Conservation (phyloP, 1,140 invertebrate species). For the Brevipalpus yothersi region DNA sequence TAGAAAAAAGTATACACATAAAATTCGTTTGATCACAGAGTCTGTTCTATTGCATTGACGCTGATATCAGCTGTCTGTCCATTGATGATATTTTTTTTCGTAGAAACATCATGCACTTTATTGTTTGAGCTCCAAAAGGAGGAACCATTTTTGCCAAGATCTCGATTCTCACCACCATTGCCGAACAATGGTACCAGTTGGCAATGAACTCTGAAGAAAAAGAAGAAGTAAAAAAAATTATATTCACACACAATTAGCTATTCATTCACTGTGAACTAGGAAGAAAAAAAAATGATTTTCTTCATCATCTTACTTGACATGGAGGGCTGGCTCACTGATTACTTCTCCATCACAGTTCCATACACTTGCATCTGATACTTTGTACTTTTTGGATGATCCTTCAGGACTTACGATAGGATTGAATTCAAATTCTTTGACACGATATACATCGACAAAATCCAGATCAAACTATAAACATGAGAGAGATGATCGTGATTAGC, state of each 20-base stretch:
- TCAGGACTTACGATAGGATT: constrained; percentile 6
- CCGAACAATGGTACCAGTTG: neutral
- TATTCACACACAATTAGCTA: neutral
- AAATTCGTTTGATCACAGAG: too few species aligned
- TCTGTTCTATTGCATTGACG: too few species aligned
- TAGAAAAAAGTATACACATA: too few species aligned
- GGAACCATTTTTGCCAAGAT: neutral
- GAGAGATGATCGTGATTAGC: constrained; percentile 5
- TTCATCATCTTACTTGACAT: constrained; percentile 31
- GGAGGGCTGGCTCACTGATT: constrained; percentile 35
- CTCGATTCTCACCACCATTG: neutral
- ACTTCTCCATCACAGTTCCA: constrained; percentile 75
- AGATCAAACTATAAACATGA: constrained; percentile 32
- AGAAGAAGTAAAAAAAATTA: too few species aligned
- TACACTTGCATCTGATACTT: constrained; percentile 17
- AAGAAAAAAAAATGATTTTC: neutral
- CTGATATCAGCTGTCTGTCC: too few species aligned
- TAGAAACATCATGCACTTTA: too few species aligned
- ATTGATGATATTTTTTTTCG: too few species aligned
- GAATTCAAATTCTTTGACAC: constrained; percentile 25
- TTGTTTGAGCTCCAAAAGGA: neutral
- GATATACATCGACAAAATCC: constrained; percentile 47
- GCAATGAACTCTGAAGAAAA: neutral
- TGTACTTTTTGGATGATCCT: constrained; percentile 2
- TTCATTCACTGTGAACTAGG: neutral